These are phyloP conservation scores for Mongoloraphidia duomilia DNA, from an alignment of 2,888 invertebrate genomes.

Conservation along the genomic window DNA sequence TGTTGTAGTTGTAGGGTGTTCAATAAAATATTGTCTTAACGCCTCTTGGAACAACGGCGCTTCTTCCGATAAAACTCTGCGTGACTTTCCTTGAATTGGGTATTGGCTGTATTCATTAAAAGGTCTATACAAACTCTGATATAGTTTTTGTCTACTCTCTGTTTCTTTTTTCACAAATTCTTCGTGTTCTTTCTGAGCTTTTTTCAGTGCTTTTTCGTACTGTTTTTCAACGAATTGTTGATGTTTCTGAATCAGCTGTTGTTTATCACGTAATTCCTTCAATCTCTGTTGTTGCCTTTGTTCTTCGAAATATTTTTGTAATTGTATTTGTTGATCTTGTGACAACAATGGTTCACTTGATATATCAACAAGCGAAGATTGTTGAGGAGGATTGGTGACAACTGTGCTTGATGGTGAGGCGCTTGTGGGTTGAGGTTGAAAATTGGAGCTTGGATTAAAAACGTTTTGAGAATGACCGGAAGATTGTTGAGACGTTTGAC, in stretches of 20 bases:
- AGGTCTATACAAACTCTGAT: constrained; percentile 25
- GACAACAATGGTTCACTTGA: constrained; percentile 20
- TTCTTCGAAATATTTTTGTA: constrained; percentile 41
- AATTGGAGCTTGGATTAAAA: constrained; percentile 22
- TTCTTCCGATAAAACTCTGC: constrained; percentile 48
- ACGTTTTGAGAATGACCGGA: constrained; percentile 24
- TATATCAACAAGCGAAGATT: constrained; percentile 18
- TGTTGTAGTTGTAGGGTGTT: constrained; percentile 54
- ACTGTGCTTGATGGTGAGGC: constrained; percentile 8
- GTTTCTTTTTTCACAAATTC: constrained; percentile 57
- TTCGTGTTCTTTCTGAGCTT: constrained; percentile 56
- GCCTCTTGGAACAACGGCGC: constrained; percentile 48
- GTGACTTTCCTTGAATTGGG: constrained; percentile 21
- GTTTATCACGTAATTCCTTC: constrained; percentile 55
- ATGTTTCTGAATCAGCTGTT: constrained; percentile 57
- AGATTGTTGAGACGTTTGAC: constrained; percentile 10
- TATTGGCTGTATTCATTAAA: too few species aligned
- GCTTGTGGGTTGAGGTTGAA: constrained; percentile 8
- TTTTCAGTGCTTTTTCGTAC: constrained; percentile 63
- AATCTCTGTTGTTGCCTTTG: constrained; percentile 48
- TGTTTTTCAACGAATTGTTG: constrained; percentile 66
- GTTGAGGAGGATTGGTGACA: constrained; percentile 12
- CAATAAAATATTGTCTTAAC: constrained; percentile 47
- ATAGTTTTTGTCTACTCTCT: constrained; percentile 40
- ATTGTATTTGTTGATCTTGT: constrained; percentile 21